A percentile compares a stretch with the other conserved stretches of the same genome.
Evolutionary conservation across 2,888 invertebrate species (phyloP).

Genomic region (Dynastes grantii): DNA sequence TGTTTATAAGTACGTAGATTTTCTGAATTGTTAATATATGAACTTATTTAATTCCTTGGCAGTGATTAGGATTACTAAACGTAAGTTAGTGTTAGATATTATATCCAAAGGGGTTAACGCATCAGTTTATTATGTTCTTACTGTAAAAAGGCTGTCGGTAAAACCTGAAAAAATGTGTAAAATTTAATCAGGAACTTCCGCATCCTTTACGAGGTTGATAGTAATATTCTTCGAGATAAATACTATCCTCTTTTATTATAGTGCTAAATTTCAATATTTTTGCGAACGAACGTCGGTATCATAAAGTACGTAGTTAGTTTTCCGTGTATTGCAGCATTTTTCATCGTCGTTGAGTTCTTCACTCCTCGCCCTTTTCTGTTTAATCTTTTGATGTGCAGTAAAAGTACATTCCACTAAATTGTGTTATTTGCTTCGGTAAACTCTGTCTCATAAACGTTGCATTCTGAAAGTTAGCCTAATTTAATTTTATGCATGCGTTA

Average conservation of each 20-base stretch:
- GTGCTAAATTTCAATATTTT: constrained; percentile 32
- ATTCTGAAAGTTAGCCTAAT: not conserved
- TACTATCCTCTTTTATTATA: constrained; percentile 27
- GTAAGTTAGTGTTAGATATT: not conserved
- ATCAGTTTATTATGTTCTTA: no score
- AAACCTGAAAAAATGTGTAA: constrained; percentile 1
- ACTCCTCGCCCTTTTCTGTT: constrained; percentile 11
- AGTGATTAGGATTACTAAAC: no score
- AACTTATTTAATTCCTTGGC: no score
- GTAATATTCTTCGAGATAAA: constrained; percentile 23
- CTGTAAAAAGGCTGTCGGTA: not conserved
- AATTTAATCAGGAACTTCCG: constrained; percentile 8
- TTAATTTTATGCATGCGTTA: not conserved
- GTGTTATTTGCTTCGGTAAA: not conserved
- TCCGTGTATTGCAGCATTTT: constrained; percentile 28
- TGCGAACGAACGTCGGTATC: constrained; percentile 7
- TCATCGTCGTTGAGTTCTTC: constrained; percentile 28
- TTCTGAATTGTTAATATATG: no score
- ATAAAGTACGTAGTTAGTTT: constrained; percentile 26
- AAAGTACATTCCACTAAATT: constrained; percentile 2
- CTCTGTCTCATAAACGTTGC: not conserved
- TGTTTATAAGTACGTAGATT: no score
- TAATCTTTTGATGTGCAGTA: constrained; percentile 22
- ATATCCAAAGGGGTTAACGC: no score
- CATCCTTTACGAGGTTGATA: not conserved